Evolutionary conservation across 2,888 invertebrate species (phyloP).

Genomic region (Pycnomerus fuliginosus): DNA sequence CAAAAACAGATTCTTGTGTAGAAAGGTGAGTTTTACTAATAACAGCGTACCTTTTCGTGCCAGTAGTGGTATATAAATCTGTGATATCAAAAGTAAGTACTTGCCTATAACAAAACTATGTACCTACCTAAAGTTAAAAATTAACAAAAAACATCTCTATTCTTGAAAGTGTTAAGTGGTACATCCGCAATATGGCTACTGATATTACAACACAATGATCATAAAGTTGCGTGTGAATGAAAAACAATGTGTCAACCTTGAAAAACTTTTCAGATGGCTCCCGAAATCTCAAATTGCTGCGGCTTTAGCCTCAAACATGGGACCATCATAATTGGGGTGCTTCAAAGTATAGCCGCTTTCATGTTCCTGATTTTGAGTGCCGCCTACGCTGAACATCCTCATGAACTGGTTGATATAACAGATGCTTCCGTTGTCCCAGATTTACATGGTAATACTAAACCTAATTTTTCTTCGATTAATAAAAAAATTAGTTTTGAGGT

Average conservation of each 20-base stretch:
- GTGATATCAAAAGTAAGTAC: too few species aligned
- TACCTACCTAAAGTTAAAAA: too few species aligned
- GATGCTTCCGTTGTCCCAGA: conserved; percentile 45
- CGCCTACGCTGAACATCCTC: conserved; percentile 49
- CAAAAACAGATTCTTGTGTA: too few species aligned
- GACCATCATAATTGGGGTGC: conserved; percentile 47
- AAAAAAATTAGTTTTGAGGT: conserved; percentile 43
- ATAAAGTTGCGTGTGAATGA: too few species aligned
- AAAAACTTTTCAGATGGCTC: conserved; percentile 28
- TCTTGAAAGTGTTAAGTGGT: too few species aligned
- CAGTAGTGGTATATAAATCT: too few species aligned
- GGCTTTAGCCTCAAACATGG: conserved; percentile 45
- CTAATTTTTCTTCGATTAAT: conserved; percentile 35
- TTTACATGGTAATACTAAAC: conserved; percentile 33
- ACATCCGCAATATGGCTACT: conserved; percentile 13
- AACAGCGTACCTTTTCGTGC: too few species aligned
- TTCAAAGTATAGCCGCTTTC: conserved; percentile 47
- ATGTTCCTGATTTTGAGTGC: conserved; percentile 46
- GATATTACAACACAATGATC: too few species aligned
- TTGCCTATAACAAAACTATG: too few species aligned
- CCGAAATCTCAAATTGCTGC: conserved; percentile 34
- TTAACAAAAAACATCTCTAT: too few species aligned
- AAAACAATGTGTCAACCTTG: too few species aligned
- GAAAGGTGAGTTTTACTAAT: too few species aligned
- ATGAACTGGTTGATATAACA: conserved; percentile 47